A percentile compares a stretch with the other conserved stretches of the same genome.
Conservation (phyloP, 2,113 vertebrate genomes). For the Microtus pennsylvanicus region DNA sequence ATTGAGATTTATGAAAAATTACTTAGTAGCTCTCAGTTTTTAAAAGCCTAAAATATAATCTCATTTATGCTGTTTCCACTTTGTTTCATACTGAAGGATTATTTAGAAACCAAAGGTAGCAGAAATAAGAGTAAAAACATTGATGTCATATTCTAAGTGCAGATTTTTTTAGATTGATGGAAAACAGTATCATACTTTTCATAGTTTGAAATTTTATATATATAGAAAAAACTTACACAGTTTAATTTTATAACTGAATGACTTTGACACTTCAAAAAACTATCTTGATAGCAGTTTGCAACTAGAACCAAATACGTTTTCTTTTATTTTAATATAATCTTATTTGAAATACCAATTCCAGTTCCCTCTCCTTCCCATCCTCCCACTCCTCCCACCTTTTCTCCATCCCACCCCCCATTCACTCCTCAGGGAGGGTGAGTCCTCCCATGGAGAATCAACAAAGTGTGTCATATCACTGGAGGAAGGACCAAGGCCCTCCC, state of each 20-base stretch:
- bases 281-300: neutral
- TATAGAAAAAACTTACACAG: neutral
- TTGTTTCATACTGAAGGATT: neutral
- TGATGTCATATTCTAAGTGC: constrained; percentile 43
- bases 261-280: constrained; percentile 43
- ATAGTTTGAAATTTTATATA: constrained; percentile 50
- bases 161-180: constrained; percentile 46
- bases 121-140: constrained; percentile 22
- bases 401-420: too few relatives aligned
- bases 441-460: too few relatives aligned
- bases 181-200: constrained; percentile 49
- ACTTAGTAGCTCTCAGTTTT: neutral
- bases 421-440: too few relatives aligned
- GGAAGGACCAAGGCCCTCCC: too few relatives aligned
- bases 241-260: constrained; percentile 60
- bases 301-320: constrained; percentile 16
- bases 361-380: too few relatives aligned
- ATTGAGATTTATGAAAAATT: neutral
- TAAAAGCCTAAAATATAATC: neutral
- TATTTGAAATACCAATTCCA: too few relatives aligned
- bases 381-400: too few relatives aligned
- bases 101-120: constrained; percentile 25
- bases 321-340: too few relatives aligned
- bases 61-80: neutral
- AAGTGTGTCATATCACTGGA: too few relatives aligned